Conservation (phyloP, 1,140 invertebrate genomes). For the Polypedilum pembai region DNA sequence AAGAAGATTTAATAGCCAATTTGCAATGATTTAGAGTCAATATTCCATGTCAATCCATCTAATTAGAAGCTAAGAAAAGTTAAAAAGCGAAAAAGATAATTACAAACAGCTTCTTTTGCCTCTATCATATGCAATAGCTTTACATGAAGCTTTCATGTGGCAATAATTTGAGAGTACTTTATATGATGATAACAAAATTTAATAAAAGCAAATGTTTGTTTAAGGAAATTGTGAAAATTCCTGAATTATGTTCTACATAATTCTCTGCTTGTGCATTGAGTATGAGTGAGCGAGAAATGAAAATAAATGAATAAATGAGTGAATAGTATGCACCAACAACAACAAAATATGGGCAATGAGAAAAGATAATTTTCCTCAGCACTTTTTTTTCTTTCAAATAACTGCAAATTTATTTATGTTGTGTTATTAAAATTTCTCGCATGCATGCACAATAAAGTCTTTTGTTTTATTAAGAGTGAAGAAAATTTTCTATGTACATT, state of each 20-base stretch:
- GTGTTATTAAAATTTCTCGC: conserved; percentile 7
- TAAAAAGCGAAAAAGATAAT: neutral
- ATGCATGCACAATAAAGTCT: conserved; percentile 17
- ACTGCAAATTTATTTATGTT: conserved; percentile 16
- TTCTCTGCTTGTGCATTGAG: neutral
- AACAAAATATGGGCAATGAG: neutral
- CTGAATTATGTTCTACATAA: conserved; percentile 4
- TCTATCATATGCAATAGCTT: conserved; percentile 15
- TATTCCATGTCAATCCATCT: neutral
- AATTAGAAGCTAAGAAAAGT: neutral
- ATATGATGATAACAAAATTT: conserved; percentile 26
- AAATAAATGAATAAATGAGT: conserved; percentile 13
- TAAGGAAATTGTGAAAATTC: conserved; percentile 22
- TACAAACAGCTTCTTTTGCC: neutral
- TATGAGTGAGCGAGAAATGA: neutral
- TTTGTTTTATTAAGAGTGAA: neutral
- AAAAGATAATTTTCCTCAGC: neutral
- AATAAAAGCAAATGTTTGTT: conserved; percentile 26
- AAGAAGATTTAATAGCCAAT: conserved; percentile 1
- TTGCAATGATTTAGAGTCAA: neutral
- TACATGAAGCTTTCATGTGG: conserved; percentile 22
- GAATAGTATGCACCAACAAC: neutral
- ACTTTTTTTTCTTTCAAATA: neutral
- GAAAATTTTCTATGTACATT: neutral
- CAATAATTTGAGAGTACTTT: conserved; percentile 22